phyloP scores from a whole-genome alignment of 23 tunicate species.

The Styela plicata region DNA sequence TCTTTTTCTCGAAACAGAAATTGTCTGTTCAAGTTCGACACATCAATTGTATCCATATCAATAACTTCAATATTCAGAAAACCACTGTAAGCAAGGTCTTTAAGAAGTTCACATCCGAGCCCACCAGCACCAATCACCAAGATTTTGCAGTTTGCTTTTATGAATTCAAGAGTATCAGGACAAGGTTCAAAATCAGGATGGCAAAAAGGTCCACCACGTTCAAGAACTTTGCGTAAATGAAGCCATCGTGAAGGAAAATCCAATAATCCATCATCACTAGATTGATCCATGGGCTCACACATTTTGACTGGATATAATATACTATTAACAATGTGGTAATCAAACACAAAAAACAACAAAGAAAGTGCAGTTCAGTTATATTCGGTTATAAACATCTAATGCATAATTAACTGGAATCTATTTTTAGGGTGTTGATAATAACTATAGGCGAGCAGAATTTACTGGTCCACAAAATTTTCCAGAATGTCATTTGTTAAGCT shows the following conservation, averaged over 20 bases:
- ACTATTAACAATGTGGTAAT: too few species aligned
- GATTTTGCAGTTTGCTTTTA: constrained; percentile 34
- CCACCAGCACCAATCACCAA: constrained; percentile 97
- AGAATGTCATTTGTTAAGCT: too few species aligned
- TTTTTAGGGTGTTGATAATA: too few species aligned
- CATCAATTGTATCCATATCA: constrained; percentile 96
- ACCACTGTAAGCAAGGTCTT: constrained; percentile 62
- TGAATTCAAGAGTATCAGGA: constrained; percentile 41
- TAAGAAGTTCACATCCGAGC: constrained; percentile 90
- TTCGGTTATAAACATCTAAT: too few species aligned
- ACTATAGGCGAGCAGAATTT: too few species aligned
- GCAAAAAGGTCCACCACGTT: constrained; percentile 64
- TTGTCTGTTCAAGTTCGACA: constrained; percentile 93
- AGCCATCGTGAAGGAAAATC: constrained; percentile 62
- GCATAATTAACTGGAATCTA: too few species aligned
- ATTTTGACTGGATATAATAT: too few species aligned
- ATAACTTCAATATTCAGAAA: constrained; percentile 81
- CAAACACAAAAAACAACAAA: too few species aligned
- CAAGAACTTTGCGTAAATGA: constrained; percentile 54
- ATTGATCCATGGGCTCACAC: constrained; percentile 5
- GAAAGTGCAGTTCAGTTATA: too few species aligned
- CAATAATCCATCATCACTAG: too few species aligned
- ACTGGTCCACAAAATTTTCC: too few species aligned
- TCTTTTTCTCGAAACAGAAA: constrained; percentile 80
- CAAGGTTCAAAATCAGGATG: constrained; percentile 93